Evolutionary conservation across 2,113 vertebrate genomes (phyloP), one percentile per base, ranked within the genome.

Genomic region (Eupsittula cactorum): DNA sequence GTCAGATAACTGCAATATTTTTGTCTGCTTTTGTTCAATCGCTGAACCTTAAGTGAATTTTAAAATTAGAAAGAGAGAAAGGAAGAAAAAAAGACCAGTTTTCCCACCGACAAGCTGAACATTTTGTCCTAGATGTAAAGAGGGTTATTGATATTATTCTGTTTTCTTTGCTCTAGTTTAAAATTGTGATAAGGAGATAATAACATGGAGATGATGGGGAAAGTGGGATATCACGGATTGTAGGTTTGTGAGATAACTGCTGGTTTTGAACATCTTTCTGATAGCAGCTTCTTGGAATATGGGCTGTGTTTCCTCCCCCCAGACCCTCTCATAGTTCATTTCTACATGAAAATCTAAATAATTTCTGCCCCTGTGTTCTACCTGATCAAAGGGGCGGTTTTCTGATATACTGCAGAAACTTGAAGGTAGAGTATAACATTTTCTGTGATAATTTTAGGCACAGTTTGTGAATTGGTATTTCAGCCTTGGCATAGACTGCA

Each of bases 11-110:
- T 80, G 90, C 95, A 97, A 88, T 96, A 88, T 93, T 85, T 95
- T 92, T 84, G 91, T 97, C 81, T 95, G 97, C 95, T 98, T 98
- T 98, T 93, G 95, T 97, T 98, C 93, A 94, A 76, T 93, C 94
- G 64, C 95, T 95, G 93, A 90, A 96, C 95, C 86, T 94, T 86
- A 95, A 86, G 57, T 95, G 90, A 94, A 82, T 67, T 94, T 96
- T 91, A 95, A 94, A 96, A 95, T 53, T 73, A 92, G 78, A 92
- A 96, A 82, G 93, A 81, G 91, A 76, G 70, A 64, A 89, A 84
- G 55, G 28, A 91, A 91, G 64, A 68, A 80, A 60, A 47, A 88
- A 64, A 35, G 10, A 64, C 6, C 29, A 70, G 12, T 75, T 93
- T 91, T 93, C 77, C 70, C 55, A 80, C 33, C 0, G 2, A 80